Conservation (phyloP, 2,888 invertebrate species). For the Cetonia aurata region DNA sequence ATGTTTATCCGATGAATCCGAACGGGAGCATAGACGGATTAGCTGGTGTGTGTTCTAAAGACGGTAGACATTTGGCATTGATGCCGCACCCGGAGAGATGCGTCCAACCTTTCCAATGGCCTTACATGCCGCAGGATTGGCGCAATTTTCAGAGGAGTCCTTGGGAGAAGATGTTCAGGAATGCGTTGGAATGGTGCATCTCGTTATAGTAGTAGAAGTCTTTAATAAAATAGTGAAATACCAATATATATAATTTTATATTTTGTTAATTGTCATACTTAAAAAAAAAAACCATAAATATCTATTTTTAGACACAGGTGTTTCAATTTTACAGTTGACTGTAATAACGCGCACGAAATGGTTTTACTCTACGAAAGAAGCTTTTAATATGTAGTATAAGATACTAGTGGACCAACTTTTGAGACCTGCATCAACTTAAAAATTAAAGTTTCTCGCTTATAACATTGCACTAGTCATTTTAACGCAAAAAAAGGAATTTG, state of each 20-base stretch:
- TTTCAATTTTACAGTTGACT: no score
- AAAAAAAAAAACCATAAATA: background rate
- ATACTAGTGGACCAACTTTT: no score
- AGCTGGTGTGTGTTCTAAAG: slow-evolving; percentile 88
- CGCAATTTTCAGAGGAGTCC: slow-evolving; percentile 77
- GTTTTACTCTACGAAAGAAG: no score
- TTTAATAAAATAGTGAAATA: background rate
- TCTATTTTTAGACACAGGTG: no score
- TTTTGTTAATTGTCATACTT: no score
- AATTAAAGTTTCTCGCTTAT: no score
- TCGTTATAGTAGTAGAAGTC: background rate
- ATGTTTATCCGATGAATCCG: slow-evolving; percentile 93
- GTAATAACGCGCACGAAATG: no score
- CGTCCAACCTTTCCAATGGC: slow-evolving; percentile 91
- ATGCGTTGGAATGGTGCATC: slow-evolving; percentile 83
- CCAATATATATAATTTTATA: background rate
- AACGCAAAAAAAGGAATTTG: no score
- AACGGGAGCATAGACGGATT: slow-evolving; percentile 89
- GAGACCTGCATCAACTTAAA: no score
- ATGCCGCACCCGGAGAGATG: slow-evolving; percentile 99
- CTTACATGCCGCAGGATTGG: slow-evolving; percentile 73
- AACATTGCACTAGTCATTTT: no score
- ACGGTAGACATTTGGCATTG: slow-evolving; percentile 95
- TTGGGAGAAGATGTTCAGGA: slow-evolving; percentile 93
- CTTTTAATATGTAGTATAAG: no score